phyloP scores from a whole-genome alignment of 2,888 invertebrate genomes.

The Meiosimyza decipiens region DNA sequence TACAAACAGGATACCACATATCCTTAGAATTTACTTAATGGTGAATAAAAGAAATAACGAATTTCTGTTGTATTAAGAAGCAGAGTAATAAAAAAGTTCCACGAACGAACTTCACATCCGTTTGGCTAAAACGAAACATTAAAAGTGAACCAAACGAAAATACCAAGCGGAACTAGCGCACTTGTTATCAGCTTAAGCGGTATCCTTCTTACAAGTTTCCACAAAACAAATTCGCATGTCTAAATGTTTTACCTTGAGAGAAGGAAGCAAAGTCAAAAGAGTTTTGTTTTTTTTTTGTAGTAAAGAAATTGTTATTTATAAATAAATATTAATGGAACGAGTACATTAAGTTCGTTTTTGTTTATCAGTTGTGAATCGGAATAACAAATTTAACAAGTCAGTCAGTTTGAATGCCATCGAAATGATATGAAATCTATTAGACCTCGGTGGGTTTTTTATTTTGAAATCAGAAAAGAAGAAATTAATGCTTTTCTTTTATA shows the following conservation, averaged over 20 bases:
- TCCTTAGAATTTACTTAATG: slow-evolving; percentile 2
- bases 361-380: no score
- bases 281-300: no score
- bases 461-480: no score
- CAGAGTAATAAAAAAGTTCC: not conserved
- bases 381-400: no score
- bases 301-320: no score
- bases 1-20: slow-evolving; percentile 15
- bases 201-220: slow-evolving; percentile 12
- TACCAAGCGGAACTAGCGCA: not conserved
- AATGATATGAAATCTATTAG: no score
- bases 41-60: not conserved
- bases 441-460: no score
- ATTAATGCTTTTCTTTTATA: no score
- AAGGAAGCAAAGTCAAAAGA: no score
- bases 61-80: not conserved
- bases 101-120: slow-evolving; percentile 16
- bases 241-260: not conserved
- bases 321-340: no score
- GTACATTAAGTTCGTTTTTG: no score
- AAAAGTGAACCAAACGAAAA: not conserved
- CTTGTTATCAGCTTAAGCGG: not conserved
- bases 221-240: slow-evolving; percentile 7
- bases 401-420: no score
- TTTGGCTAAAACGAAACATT: not conserved